A percentile compares a stretch with the other conserved stretches of the same genome.
These are phyloP conservation scores for Anas flavirostris DNA, from an alignment of 2,797 vertebrate genomes.

Conservation along the genomic window DNA sequence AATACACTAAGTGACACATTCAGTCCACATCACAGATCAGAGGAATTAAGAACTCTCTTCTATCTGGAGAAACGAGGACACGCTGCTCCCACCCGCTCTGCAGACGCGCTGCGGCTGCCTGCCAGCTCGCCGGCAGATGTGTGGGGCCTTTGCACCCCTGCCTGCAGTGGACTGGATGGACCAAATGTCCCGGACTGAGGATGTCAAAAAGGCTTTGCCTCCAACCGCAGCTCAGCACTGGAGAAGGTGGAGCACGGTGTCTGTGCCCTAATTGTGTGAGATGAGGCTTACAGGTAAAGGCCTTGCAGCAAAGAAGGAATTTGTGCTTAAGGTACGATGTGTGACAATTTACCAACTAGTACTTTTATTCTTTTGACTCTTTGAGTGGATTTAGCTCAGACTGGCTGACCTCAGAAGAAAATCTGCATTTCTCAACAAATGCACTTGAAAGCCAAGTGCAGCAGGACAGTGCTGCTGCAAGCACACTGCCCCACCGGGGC, in stretches of 20 bases:
- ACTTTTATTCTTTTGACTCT: neutral
- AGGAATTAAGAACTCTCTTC: constrained; percentile 24
- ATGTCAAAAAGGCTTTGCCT: rapidly evolving
- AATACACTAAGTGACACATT: constrained; percentile 47
- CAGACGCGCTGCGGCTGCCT: neutral
- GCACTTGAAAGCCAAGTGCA: neutral
- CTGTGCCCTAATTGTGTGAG: neutral
- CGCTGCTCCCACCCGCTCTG: too few relatives aligned
- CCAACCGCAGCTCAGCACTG: rapidly evolving
- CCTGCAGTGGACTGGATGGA: neutral
- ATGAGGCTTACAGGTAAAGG: rapidly evolving
- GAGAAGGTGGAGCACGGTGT: neutral
- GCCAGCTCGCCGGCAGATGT: neutral
- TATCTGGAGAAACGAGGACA: constrained; percentile 6
- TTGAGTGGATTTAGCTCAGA: neutral
- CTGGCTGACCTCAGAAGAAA: neutral
- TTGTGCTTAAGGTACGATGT: neutral
- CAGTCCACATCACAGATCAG: constrained; percentile 59
- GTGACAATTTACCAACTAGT: rapidly evolving
- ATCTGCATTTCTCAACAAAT: rapidly evolving
- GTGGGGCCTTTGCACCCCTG: neutral
- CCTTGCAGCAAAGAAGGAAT: neutral
- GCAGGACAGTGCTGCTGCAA: rapidly evolving
- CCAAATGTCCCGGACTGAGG: neutral
- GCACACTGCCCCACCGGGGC: neutral